Evolutionary conservation across 2,113 vertebrate species (phyloP).

Genomic region (Solenodon paradoxus): DNA sequence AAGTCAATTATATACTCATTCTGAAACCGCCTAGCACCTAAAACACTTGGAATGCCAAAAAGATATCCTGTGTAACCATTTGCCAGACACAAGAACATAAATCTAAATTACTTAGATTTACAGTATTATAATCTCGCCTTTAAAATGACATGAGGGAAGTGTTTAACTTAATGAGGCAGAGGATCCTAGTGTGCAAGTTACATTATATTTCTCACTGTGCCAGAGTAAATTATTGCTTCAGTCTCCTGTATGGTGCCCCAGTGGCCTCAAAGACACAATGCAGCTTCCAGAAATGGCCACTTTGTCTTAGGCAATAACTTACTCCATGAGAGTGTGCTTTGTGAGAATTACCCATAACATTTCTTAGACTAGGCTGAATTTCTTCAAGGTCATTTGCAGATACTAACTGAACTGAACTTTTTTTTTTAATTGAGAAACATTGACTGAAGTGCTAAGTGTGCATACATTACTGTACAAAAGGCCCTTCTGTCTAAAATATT

Average conservation of each 20-base stretch:
- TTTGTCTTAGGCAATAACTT: constrained; percentile 59
- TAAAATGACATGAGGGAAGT: constrained; percentile 56
- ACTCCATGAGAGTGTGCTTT: background rate
- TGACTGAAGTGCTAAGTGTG: background rate
- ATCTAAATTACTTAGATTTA: constrained; percentile 64
- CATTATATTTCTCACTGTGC: constrained; percentile 57
- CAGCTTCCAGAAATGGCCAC: constrained; percentile 43
- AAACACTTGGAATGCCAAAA: constrained; percentile 18
- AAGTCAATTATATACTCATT: constrained; percentile 32
- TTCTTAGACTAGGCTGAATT: constrained; percentile 43
- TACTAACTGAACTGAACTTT: constrained; percentile 18
- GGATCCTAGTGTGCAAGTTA: constrained; percentile 45
- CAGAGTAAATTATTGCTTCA: constrained; percentile 61
- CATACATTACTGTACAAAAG: background rate
- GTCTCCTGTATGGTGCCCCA: constrained; percentile 50
- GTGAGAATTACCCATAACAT: constrained; percentile 48
- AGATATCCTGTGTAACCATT: constrained; percentile 14
- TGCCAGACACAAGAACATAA: background rate
- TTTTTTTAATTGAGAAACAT: background rate
- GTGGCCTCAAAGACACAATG: constrained; percentile 60
- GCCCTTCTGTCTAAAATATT: background rate
- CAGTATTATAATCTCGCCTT: constrained; percentile 17
- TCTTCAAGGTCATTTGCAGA: constrained; percentile 60
- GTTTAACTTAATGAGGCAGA: constrained; percentile 68
- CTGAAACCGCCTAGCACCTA: background rate